Conservation (phyloP, 1,140 invertebrate genomes). For the Drosophila melanica region DNA sequence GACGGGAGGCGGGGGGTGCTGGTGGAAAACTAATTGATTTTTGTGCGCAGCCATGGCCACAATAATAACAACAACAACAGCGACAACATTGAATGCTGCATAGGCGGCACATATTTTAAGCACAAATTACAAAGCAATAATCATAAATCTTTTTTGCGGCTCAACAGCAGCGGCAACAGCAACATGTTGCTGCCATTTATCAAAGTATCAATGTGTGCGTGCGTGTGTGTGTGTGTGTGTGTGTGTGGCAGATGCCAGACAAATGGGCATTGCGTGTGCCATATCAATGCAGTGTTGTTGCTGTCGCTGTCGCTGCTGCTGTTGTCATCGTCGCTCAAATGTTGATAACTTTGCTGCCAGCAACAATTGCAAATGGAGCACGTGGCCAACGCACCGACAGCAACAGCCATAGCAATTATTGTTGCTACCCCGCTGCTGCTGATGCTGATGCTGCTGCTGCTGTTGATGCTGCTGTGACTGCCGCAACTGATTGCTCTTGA, state of each 20-base stretch:
- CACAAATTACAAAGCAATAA: conserved; percentile 83
- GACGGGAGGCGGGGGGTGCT: too few species aligned
- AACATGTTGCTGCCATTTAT: conserved; percentile 74
- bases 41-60: conserved; percentile 59
- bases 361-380: conserved; percentile 66
- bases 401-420: conserved; percentile 48
- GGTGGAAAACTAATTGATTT: conserved; percentile 70
- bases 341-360: conserved; percentile 25
- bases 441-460: conserved; percentile 23
- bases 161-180: conserved; percentile 46
- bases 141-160: conserved; percentile 82
- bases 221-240: conserved; percentile 23
- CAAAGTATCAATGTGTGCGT: conserved; percentile 52
- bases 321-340: conserved; percentile 65
- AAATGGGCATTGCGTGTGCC: conserved; percentile 79
- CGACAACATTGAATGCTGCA: conserved; percentile 28
- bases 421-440: conserved; percentile 26
- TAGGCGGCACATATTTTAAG: conserved; percentile 79
- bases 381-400: conserved; percentile 56
- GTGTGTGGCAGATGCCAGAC: conserved; percentile 60
- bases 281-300: conserved; percentile 58
- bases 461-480: conserved; percentile 24
- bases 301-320: conserved; percentile 47
- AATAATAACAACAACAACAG: conserved; percentile 31
- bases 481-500: conserved; percentile 74